phyloP scores from a whole-genome alignment of 2,113 vertebrate genomes.

The Collichthys lucidus region DNA sequence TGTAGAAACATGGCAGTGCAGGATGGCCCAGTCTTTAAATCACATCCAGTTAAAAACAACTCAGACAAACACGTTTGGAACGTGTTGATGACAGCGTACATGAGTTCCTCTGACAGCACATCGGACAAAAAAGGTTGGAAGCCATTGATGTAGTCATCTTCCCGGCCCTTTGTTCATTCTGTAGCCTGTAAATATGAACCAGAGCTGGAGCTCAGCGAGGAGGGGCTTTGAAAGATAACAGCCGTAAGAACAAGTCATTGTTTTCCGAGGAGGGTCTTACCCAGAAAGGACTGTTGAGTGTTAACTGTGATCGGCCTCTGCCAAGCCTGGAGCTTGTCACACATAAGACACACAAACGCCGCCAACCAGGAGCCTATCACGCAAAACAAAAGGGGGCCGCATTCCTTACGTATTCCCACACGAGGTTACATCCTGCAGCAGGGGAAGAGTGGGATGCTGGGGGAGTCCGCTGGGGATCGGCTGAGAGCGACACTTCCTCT shows the following conservation, averaged over 20 bases:
- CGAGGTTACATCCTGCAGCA: conserved; percentile 79
- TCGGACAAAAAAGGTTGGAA: background rate
- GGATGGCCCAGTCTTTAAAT: background rate
- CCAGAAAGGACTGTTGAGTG: conserved; percentile 69
- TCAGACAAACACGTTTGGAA: background rate
- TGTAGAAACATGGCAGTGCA: too few relatives aligned
- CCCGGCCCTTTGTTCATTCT: conserved; percentile 25
- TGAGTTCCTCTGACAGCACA: background rate
- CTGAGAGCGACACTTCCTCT: conserved; percentile 80
- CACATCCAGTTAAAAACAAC: background rate
- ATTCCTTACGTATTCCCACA: conserved; percentile 83
- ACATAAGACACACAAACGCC: conserved; percentile 67
- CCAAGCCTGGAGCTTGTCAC: conserved; percentile 76
- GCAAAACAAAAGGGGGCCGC: conserved; percentile 81
- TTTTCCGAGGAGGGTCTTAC: conserved; percentile 72
- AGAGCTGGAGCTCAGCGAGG: conserved; percentile 29
- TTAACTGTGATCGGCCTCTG: conserved; percentile 61
- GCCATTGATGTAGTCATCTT: background rate
- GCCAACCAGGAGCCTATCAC: conserved; percentile 76
- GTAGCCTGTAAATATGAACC: conserved; percentile 31
- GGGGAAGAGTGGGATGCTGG: conserved; percentile 76
- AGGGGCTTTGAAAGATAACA: conserved; percentile 63
- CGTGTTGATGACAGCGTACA: background rate
- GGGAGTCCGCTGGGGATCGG: conserved; percentile 74
- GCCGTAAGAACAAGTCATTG: conserved; percentile 56